Evolutionary conservation across 1,140 invertebrate species (phyloP), one percentile per base, ranked within the genome.

Genomic region (Hyphantria cunea): DNA sequence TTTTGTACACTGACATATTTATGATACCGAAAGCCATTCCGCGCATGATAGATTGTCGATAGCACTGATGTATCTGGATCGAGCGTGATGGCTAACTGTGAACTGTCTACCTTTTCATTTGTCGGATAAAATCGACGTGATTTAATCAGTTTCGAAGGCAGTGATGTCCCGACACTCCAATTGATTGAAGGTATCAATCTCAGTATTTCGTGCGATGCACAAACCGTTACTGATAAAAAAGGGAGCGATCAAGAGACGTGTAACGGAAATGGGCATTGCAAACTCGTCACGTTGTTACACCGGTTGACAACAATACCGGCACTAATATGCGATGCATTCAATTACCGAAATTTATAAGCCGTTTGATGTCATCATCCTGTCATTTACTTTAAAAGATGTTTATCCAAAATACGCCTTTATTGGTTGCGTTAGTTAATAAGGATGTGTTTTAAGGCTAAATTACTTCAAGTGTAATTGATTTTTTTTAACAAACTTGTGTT

Each of bases 141-240:
- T 88, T 81, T 82, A 88, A 90, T 90, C 87, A 90, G 78, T 79
- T 79, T 74, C 72, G 72, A 71, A 80, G 61, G 67, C 73, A 74
- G 70, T 74, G 82, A 80, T 73, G 81, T 84, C 73, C 86, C 72
- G 82, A 82, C 78, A 82, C 76, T 76, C 68, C 74, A 73, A 81
- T 78, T 79, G 86, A 89, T 86, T 80, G 85, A 82, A 88, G 80
- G 87, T 82, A 90, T 88, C 86, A 86, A 86, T 89, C 83, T 86
- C 68, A 69, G 41, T 68, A 70, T 80, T 88, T 86, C 82, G 85
- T 87, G 85, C 76, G 70, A 76, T 68, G 75, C 60, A 63, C 79
- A 74, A 54, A 86, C 86, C 87, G 85, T 87, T 86, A 88, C 77
- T 70, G 78, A 82, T 80, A 86, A 87, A 88, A 88, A 89, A 87